Conservation (phyloP, 2,113 vertebrate species). For the Clarias gariepinus region DNA sequence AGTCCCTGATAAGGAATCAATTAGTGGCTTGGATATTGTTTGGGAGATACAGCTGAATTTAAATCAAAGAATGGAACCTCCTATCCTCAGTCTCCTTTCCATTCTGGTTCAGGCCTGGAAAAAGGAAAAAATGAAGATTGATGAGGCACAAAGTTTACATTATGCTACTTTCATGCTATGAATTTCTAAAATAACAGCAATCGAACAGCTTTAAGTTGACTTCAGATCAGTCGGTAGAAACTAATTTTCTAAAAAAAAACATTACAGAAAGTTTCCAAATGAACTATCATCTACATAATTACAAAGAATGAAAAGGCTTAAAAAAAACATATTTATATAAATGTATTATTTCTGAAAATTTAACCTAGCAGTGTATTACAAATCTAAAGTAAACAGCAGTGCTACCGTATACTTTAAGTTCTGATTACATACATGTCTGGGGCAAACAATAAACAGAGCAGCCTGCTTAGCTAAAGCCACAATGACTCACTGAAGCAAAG, state of each 20-base stretch:
- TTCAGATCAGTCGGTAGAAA: constrained; percentile 3
- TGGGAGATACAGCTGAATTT: constrained; percentile 61
- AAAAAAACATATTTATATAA: constrained; percentile 21
- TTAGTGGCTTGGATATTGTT: constrained; percentile 60
- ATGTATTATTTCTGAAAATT: constrained; percentile 12
- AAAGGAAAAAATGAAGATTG: constrained; percentile 34
- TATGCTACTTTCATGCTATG: neutral
- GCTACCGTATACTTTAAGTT: neutral
- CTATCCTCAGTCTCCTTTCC: constrained; percentile 57
- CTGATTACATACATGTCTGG: constrained; percentile 24
- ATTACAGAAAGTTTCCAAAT: neutral
- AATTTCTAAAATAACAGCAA: constrained; percentile 14
- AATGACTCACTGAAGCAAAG: constrained; percentile 52
- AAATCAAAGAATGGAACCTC: constrained; percentile 67
- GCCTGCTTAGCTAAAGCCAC: constrained; percentile 44
- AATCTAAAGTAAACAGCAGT: constrained; percentile 11
- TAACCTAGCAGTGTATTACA: constrained; percentile 2
- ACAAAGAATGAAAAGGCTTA: neutral
- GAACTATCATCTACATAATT: neutral
- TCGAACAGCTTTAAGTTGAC: constrained; percentile 5
- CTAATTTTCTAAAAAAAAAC: neutral
- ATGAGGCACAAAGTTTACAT: constrained; percentile 32
- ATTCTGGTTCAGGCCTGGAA: constrained; percentile 35
- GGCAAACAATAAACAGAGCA: constrained; percentile 33
- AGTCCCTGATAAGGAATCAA: constrained; percentile 60